Evolutionary conservation across 1,140 invertebrate species (phyloP), one percentile per base, ranked within the genome.

Genomic region (Papilio machaon): DNA sequence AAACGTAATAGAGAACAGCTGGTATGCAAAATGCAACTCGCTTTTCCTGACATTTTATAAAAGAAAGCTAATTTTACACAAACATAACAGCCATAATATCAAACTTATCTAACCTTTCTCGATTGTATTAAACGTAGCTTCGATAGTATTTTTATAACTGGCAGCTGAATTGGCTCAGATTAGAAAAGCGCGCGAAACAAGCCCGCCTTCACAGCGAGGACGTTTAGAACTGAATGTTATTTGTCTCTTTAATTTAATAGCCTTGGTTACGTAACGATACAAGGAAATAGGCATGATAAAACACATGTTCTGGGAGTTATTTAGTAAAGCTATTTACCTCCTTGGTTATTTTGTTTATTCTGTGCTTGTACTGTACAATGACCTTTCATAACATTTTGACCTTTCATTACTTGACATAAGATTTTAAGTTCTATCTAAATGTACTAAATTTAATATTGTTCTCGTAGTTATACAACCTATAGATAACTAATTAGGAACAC

Each of bases 221-320:
- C 74, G 47, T 76, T 52, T 30, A 15, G 11, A 54, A 76, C 74
- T 76, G 46, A 76, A 54, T 52, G 43, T 7, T 52, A 47, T 30
- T 9, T 76, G 64, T 76, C 47, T 49, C 46, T 76, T 75, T 76
- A 76, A 76, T 76, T 76, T 30, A 30, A 30, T 30, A 30, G 19
- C 74, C 19, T 30, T 15, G 74, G 19, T 76, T 47, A 76, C 74
- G 74, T 8, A 76, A 76, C 35, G 43, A 47, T 75, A 23, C 11
- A 8, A 76, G 74, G 47, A 76, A 76, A 49, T 76, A 76, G 10
- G 11, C 10, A 11, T 76, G 74, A 47, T 47, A 70, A 70, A 70
- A 70, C 64, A 70, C 13, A 15, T 70, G 30, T 70, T 35, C 4
- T 35, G 35, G 64, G 30, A 70, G 64, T 70, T 38, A 70, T 35